These are phyloP conservation scores for Leiothrix lutea DNA, from an alignment of 2,113 vertebrate species.

Conservation along the genomic window DNA sequence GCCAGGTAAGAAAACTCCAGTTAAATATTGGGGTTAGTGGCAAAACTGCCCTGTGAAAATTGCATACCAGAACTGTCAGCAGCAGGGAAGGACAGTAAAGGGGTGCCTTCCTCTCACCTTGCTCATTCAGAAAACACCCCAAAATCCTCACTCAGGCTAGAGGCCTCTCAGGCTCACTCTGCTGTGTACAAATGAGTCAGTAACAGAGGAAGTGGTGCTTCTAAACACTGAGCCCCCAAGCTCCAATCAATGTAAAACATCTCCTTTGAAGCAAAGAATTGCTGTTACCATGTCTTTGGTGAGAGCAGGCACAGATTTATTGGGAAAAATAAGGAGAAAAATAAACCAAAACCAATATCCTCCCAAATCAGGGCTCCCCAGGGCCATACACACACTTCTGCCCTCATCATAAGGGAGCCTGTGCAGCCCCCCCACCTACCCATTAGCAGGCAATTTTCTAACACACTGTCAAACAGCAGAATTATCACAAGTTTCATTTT, in stretches of 20 bases:
- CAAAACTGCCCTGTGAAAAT: background rate
- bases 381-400: background rate
- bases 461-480: background rate
- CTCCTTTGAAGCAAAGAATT: background rate
- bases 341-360: background rate
- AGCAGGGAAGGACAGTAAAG: background rate
- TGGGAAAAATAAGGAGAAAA: background rate
- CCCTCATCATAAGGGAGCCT: background rate
- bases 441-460: background rate
- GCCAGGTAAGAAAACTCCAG: background rate
- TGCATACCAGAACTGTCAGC: background rate
- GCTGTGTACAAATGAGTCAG: background rate
- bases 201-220: background rate
- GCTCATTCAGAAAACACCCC: background rate
- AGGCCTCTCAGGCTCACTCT: background rate
- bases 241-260: background rate
- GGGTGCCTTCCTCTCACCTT: background rate
- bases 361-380: background rate
- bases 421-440: background rate
- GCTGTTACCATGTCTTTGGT: fast-evolving
- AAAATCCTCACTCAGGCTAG: background rate
- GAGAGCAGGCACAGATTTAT: background rate
- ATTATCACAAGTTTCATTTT: background rate
- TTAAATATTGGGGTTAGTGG: background rate
- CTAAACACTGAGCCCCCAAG: background rate